Base-by-base conservation (phyloP, 2,797 vertebrate species). In the Artibeus jamaicensis region DNA sequence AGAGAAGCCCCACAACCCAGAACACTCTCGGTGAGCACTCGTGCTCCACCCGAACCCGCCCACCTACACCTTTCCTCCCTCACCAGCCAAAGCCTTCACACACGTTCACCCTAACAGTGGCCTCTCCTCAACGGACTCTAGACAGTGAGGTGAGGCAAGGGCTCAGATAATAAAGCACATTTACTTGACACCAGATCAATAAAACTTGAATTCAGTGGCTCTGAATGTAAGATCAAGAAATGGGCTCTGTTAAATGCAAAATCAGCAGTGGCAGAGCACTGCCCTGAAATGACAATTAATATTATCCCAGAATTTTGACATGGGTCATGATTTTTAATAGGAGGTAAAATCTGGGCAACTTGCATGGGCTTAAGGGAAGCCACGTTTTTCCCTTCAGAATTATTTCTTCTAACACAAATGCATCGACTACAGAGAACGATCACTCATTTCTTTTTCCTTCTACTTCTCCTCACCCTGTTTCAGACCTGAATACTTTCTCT, bases 271-370 rank as follows among this genome's bases (percentile, higher is more conserved):
- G 59, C 34, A 84, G 92, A 95, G 48, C n/a, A 79, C 24, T 46
- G 57, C 37, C 29, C 6, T 68, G 24, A 79, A 94, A 93, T 74
- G 82, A 89, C 93, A 91, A 91, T 77, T 91, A 94, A 81, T 93
- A 92, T 96, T 89, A 92, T 68, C 46, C 91, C 73, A 89, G 87
- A 92, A 84, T 59, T 37, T 83, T 89, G 88, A 92, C 85, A 94
- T 37, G 82, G 50, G 73, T 42, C 90, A 89, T 71, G 65, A 77
- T 82, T 98, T 97, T 96, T 94, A 96, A 93, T 96, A 89, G 93
- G 78, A 93, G 53, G 95, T 92, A 79, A 96, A 96, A 94, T 96
- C 85, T 91, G 39, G 10, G 34, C 39, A 79, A 53, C 48, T 88
- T 55, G 89, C 70, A 68, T 11, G 22, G 78, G n/a, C 42, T 86